A percentile compares a stretch with the other conserved stretches of the same genome.
These are phyloP conservation scores for Erebia ligea DNA, from an alignment of 2,888 invertebrate genomes.

Conservation along the genomic window DNA sequence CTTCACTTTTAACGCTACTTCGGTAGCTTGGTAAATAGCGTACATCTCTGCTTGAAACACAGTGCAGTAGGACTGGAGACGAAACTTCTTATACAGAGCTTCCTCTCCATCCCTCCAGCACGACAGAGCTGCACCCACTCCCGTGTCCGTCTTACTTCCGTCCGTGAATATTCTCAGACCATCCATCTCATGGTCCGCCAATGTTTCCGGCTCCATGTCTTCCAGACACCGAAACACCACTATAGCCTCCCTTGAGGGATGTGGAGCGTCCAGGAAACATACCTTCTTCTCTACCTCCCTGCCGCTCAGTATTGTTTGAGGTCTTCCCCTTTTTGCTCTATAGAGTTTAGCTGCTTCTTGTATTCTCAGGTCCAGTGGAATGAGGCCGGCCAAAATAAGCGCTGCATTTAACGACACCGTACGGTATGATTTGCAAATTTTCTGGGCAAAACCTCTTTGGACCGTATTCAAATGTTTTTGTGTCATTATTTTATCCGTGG, in stretches of 20 bases:
- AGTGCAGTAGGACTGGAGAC: too few relatives aligned
- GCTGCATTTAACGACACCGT: neutral
- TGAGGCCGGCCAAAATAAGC: neutral
- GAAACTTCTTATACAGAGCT: too few relatives aligned
- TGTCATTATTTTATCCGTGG: neutral
- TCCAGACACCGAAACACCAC: neutral
- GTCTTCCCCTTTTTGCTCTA: neutral
- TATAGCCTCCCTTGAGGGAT: neutral
- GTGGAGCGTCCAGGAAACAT: neutral
- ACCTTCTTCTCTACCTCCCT: neutral
- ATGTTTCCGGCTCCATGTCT: too few relatives aligned
- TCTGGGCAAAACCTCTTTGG: neutral
- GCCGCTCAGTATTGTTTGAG: neutral
- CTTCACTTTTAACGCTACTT: too few relatives aligned
- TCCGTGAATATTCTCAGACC: too few relatives aligned
- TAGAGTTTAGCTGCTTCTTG: neutral
- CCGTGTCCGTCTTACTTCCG: too few relatives aligned
- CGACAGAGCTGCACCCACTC: too few relatives aligned
- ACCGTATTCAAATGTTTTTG: neutral
- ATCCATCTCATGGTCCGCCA: too few relatives aligned
- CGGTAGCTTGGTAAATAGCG: too few relatives aligned
- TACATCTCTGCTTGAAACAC: too few relatives aligned
- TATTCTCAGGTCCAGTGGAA: neutral
- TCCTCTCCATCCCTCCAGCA: too few relatives aligned
- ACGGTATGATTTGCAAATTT: neutral